Base-by-base conservation (phyloP, 2,113 vertebrate genomes). In the Pionites leucogaster region DNA sequence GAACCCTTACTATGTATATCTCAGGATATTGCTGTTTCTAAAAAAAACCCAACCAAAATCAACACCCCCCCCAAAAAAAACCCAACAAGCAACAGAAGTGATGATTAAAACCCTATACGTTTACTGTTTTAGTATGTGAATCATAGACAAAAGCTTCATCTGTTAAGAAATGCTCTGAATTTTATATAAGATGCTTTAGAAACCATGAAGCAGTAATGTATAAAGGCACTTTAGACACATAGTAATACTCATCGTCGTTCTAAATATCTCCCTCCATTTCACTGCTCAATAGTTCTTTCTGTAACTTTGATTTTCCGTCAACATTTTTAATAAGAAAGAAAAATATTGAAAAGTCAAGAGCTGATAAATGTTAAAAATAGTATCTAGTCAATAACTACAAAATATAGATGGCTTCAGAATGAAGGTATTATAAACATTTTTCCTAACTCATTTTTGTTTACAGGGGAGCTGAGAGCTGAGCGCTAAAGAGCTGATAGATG, bases 281-380 rank as follows among this genome's bases (percentile, higher is more conserved):
- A 23, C 25, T 63, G 17, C 31, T 68, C 24, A n/a, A 5, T 75
- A 74, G 25, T 71, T 95, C 60, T 90, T 92, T 81, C 59, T 81
- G 16, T 82, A 53, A 23, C 18, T 83, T 83, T 53, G 31, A 77
- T 81, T 93, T 92, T 92, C 80, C 63, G 39, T 78, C 67, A 83
- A 83, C 22, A 29, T 89, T 93, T 93, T 49, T 65, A 92, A 23
- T 72, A 83, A 91, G 42, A 94, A 84, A 80, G 17, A 82, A 86
- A 94, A 86, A 75, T 83, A 55, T 3, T 70, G 28, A 39, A 77
- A 82, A 83, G 17, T 31, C 24, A 46, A 86, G 11, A 82, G 18
- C 31, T 74, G 4, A 9, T 81, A 83, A 85, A 77, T 77, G 10
- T 63, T 83, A 63, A 85, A 95, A 90, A 86, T 20, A 74, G 16